Evolutionary conservation across 2,888 invertebrate genomes (phyloP), one percentile per base, ranked within the genome.

Genomic region (Ditula angustiorana): DNA sequence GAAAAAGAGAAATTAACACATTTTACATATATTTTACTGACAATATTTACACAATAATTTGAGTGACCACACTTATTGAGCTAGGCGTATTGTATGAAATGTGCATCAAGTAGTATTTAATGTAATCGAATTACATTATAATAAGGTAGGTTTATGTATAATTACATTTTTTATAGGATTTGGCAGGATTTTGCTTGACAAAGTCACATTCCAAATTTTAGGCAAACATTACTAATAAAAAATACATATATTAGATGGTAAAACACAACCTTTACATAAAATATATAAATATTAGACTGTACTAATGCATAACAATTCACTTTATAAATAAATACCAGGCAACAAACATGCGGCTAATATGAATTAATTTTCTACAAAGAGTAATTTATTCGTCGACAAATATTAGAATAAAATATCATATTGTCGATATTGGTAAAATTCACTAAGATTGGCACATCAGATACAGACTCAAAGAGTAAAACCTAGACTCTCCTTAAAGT

Each of bases 1-100:
- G 72, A 76, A 81, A 78, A 67, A 76, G 76, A 75, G 74, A 69
- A 77, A 74, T 79, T 88, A 90, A 90, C 91, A 90, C 88, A 84
- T 90, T 92, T 92, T 90, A 91, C 90, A 91, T 91, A 86, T 92
- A 92, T 90, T 89, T 92, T 90, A 92, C 87, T 86, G 89, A 90
- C 82, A 88, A 90, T 92, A 92, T 92, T 90, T 92, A 92, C 92
- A 92, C 83, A 88, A 87, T 88, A 82, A 81, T 85, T 88, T 87
- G 82, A 87, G 91, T 92, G 91, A 90, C 90, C 88, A 90, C 90
- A 92, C 90, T 91, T 92, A 92, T 88, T 90, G 90, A 91, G 90
- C 91, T 92, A 92, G 86, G 86, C 87, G 79, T 90, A 88, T 85
- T 81, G 86, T 90, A 89, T 87, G 90, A 92, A 91, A 89, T 88